Base-by-base conservation (phyloP, 1,140 invertebrate species). In the Odontomachus brunneus region DNA sequence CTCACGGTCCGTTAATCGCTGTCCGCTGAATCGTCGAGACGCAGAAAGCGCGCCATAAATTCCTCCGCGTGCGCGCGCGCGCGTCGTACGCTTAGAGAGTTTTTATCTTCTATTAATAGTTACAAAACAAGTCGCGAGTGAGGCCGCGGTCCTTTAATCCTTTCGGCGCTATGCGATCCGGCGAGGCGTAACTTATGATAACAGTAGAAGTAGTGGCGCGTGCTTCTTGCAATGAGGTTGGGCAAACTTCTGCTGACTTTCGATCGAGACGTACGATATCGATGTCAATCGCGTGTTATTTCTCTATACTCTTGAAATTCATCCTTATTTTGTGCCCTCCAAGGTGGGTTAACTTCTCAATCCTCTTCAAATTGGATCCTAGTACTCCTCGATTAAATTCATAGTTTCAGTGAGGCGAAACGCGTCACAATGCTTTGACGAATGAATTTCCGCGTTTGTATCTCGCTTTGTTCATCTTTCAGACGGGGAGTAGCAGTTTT, bases 61-160 rank as follows among this genome's bases (percentile, higher is more conserved):
- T 84, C 53, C 53, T 44, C 44, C 48, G 59, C 14, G 33, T 51
- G n/a, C 22, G 44, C 24, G 49, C n/a, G n/a, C n/a, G n/a, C n/a
- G n/a, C n/a, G n/a, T 44, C 44, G 57, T 84, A 80, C 60, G 51
- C 33, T 48, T 84, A 53, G 24, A 15, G 15, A 24, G 24, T 33
- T 80, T 85, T 80, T 72, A 59, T 80, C 38, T 55, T 26, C 55
- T 57, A 24, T 84, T 84, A 84, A 78, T 78, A 69, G 51, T 80
- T 71, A 57, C 63, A 29, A 69, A 71, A 59, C 65, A 29, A 69
- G 51, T 80, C 51, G 63, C 33, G 65, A 44, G 33, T 9, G 38
- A 7, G 19, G 17, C 51, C 75, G 33, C 75, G 75, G 69, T 80
- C 51, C 51, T 80, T 69, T 69, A 69, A 80, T 80, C 65, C 75